Percentiles rank a stretch among this genome's conserved stretches.
phyloP scores from a whole-genome alignment of 1,140 invertebrate genomes.

The Muscidifurax raptorellus region DNA sequence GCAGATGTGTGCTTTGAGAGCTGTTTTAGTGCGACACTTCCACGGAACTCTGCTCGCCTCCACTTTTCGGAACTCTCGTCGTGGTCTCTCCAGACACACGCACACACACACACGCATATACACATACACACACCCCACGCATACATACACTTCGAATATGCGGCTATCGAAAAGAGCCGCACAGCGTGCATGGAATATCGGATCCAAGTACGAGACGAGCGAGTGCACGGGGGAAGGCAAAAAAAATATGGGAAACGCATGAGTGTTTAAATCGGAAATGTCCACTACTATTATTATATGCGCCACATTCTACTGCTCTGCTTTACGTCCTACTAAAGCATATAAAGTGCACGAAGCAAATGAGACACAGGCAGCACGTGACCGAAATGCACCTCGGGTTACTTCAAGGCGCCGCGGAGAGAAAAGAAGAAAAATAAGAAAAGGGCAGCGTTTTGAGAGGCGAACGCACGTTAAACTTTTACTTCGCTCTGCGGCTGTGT shows the following conservation, averaged over 20 bases:
- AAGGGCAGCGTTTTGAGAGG: background rate
- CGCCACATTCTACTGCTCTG: constrained; percentile 9
- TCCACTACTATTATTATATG: constrained; percentile 28
- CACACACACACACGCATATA: background rate
- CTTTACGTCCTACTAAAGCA: constrained; percentile 39
- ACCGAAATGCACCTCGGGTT: constrained; percentile 19
- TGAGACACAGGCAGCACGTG: constrained; percentile 24
- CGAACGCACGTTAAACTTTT: background rate
- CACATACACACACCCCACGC: background rate
- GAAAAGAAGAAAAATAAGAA: background rate
- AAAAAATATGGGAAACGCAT: constrained; percentile 11
- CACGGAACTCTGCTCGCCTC: constrained; percentile 6
- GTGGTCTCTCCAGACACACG: background rate
- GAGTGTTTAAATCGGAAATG: constrained; percentile 33
- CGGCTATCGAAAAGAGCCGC: background rate
- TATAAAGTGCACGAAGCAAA: constrained; percentile 15
- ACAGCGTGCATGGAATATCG: background rate
- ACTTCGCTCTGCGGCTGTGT: background rate
- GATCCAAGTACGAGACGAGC: background rate
- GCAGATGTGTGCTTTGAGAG: background rate
- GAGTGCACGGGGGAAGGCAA: background rate
- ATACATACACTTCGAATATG: background rate
- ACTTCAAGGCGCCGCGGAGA: background rate
- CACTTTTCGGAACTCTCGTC: background rate
- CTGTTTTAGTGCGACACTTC: constrained; percentile 5